Evolutionary conservation across 2,113 vertebrate species (phyloP).

Genomic region (Apus apus): DNA sequence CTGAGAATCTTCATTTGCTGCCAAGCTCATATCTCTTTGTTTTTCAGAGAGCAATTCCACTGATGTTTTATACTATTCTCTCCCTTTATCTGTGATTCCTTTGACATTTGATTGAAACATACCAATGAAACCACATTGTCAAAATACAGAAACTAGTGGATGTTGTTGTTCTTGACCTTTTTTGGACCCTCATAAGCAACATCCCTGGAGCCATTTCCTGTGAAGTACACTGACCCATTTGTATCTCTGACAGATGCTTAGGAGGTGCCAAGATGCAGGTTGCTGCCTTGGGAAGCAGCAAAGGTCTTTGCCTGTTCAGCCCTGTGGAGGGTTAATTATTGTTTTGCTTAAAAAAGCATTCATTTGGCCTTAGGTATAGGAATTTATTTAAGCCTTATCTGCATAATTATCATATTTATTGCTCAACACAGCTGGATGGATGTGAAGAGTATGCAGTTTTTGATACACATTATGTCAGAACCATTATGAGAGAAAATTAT

Average conservation of each 20-base stretch:
- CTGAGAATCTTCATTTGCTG: background rate
- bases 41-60: background rate
- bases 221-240: constrained; percentile 9
- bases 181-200: background rate
- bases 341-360: constrained; percentile 57
- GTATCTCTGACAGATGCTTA: background rate
- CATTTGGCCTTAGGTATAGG: constrained; percentile 44
- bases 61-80: background rate
- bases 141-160: background rate
- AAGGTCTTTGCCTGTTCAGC: constrained; percentile 31
- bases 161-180: background rate
- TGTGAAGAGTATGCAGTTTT: constrained; percentile 66
- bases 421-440: constrained; percentile 60
- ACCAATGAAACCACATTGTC: background rate
- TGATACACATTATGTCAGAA: constrained; percentile 58
- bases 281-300: constrained; percentile 33
- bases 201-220: background rate
- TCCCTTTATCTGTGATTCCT: background rate
- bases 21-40: background rate
- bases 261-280: background rate
- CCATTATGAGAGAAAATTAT: constrained; percentile 53
- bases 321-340: constrained; percentile 57
- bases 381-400: constrained; percentile 70
- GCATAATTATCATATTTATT: constrained; percentile 70
- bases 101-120: background rate